These are phyloP conservation scores for Drosophila albomicans DNA, from an alignment of 1,140 invertebrate genomes.

Conservation along the genomic window DNA sequence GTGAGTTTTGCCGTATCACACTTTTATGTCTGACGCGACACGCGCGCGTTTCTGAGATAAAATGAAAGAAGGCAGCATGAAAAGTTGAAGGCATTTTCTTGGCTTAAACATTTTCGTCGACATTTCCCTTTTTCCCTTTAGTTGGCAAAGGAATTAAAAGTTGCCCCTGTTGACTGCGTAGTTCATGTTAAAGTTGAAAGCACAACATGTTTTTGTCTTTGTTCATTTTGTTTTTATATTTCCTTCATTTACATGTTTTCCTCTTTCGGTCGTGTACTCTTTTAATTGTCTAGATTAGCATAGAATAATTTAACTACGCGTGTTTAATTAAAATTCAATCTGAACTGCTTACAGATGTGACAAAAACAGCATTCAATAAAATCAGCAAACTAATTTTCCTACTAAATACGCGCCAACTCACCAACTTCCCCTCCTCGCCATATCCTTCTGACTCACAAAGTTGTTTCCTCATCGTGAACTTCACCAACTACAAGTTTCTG, in stretches of 20 bases:
- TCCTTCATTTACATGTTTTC: conserved; percentile 20
- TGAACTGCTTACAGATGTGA: conserved; percentile 27
- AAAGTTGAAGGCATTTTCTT: conserved; percentile 38
- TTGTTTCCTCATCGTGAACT: conserved; percentile 13
- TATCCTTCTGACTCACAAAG: not conserved
- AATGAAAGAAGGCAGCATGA: conserved; percentile 23
- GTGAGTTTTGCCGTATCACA: conserved; percentile 17
- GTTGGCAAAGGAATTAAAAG: conserved; percentile 61
- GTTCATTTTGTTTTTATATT: not conserved
- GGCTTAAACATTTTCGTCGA: conserved; percentile 36
- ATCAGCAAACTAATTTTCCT: conserved; percentile 26
- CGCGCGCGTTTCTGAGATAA: conserved; percentile 45
- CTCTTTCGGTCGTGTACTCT: not conserved
- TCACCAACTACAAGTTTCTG: conserved; percentile 23
- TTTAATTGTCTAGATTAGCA: conserved; percentile 45
- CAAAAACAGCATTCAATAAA: conserved; percentile 38
- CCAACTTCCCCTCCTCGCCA: not conserved
- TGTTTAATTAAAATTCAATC: conserved; percentile 60
- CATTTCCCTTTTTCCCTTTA: conserved; percentile 17
- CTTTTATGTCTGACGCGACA: conserved; percentile 38
- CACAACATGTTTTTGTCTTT: conserved; percentile 15
- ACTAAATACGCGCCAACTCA: conserved; percentile 15
- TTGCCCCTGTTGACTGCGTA: conserved; percentile 28
- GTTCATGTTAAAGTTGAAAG: conserved; percentile 33
- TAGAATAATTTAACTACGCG: conserved; percentile 36